Base-by-base conservation (phyloP, 2,797 vertebrate species). In the Mionectes olivaceus region DNA sequence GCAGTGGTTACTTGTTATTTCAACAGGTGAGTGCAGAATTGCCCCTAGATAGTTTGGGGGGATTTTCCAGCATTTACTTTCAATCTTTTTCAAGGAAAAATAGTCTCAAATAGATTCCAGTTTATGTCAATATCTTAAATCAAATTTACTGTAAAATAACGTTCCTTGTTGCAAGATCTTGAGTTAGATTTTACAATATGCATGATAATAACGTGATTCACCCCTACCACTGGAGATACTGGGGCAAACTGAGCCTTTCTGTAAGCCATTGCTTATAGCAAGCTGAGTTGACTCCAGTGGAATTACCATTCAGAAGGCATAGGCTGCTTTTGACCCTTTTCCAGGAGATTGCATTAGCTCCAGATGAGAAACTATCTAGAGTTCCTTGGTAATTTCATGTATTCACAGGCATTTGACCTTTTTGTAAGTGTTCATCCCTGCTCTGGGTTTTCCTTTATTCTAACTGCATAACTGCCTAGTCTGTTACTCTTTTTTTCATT, bases 1-100 rank as follows among this genome's bases (percentile, higher is more conserved):
- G 96, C 97, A 19, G 97, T 98, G 76, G 97, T 97, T 50, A 71
- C 93, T 67, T 98, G 94, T 87, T 98, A 98, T 89, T 98, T 98
- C 96, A 98, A 97, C 91, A 97, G 98, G 98, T 98, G 94, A 73
- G 98, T 96, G 24, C 33, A 46, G 69, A 87, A 77, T 82, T 63
- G 39, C 15, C 17, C 33, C 44, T 6, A 5, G 47, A 28, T 9
- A 35, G 21, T 50, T 84, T 47, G 9, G 49, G 49, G 47, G 73
- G 16, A 41, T 69, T 90, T 91, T 59, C 39, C 46, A 68, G 23
- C 30, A 28, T 87, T 94, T 73, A 8, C 25, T 77, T 83, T 77
- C 53, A 64, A 5, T 65, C 8, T 67, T 50, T 70, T 83, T 64
- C 30, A 39, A 33, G 43, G 19, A 23, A 70, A 69, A 91, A 32